phyloP scores from a whole-genome alignment of 1,140 invertebrate species.

The Drosophila aff. region DNA sequence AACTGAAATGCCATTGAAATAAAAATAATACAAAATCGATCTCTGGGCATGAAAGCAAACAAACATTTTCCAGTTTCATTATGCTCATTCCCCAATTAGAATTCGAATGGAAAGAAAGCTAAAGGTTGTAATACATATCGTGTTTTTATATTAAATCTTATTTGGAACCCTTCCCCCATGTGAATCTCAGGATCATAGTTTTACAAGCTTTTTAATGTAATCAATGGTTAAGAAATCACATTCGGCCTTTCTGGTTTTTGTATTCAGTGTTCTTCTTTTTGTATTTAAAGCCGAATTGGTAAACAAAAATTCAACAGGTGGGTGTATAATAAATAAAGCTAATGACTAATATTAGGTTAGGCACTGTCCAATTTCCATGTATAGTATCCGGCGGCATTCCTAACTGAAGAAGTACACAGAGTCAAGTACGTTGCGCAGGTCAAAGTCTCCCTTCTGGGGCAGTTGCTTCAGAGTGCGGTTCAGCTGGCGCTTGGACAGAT shows the following conservation, averaged over 20 bases:
- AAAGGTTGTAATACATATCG: neutral
- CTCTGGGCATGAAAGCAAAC: neutral
- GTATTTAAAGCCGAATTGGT: conserved; percentile 59
- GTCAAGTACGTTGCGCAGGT: conserved; percentile 90
- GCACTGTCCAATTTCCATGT: conserved; percentile 40
- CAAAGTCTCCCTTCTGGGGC: conserved; percentile 90
- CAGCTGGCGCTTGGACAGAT: conserved; percentile 87
- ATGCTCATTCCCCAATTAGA: neutral
- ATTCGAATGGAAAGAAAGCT: neutral
- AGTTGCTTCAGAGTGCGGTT: conserved; percentile 88
- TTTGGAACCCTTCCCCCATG: too few species aligned
- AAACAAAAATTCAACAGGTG: conserved; percentile 66
- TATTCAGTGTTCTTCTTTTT: conserved; percentile 37
- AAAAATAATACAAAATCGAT: conserved; percentile 11
- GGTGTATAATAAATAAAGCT: conserved; percentile 23
- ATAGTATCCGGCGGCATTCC: conserved; percentile 88
- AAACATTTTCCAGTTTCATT: conserved; percentile 1
- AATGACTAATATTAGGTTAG: conserved; percentile 50
- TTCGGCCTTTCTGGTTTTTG: conserved; percentile 21
- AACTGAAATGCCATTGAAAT: conserved; percentile 14
- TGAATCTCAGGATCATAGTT: neutral
- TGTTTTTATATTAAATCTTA: neutral
- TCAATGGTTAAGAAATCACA: conserved; percentile 70
- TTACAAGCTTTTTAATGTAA: conserved; percentile 26
- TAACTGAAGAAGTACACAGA: conserved; percentile 95